phyloP scores from a whole-genome alignment of 2,888 invertebrate genomes.

The Caenorhabditis sp. region DNA sequence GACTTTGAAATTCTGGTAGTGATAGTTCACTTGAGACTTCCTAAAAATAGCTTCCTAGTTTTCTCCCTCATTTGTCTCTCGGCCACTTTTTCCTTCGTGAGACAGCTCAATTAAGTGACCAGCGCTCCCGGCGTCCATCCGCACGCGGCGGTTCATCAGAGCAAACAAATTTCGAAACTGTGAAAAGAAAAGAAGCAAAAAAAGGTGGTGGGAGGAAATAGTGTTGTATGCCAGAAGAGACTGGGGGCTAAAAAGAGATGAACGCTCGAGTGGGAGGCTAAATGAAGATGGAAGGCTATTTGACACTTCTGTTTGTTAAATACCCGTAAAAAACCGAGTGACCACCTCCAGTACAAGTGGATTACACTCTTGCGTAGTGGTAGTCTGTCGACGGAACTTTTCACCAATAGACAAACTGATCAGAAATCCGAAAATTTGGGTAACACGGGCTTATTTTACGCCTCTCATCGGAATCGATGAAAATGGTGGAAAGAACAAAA shows the following conservation, averaged over 20 bases:
- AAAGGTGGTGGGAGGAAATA: neutral
- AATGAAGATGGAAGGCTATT: slow-evolving; percentile 39
- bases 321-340: slow-evolving; percentile 30
- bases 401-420: neutral
- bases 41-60: slow-evolving; percentile 22
- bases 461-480: no score
- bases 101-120: slow-evolving; percentile 64
- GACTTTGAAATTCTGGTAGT: no score
- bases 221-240: slow-evolving; percentile 16
- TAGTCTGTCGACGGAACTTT: neutral
- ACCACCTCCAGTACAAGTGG: slow-evolving; percentile 54
- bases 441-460: no score
- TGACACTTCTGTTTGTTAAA: slow-evolving; percentile 52
- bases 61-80: slow-evolving; percentile 7
- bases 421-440: neutral
- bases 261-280: slow-evolving; percentile 12
- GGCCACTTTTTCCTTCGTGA: slow-evolving; percentile 39
- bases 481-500: no score
- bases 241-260: slow-evolving; percentile 16
- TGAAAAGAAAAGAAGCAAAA: slow-evolving; percentile 20
- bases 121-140: slow-evolving; percentile 18
- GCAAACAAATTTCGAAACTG: slow-evolving; percentile 44
- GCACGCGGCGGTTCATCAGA: slow-evolving; percentile 21
- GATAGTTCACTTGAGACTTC: neutral
- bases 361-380: neutral